phyloP scores from a whole-genome alignment of 2,797 vertebrate genomes.

The Silurus lanzhouensis region DNA sequence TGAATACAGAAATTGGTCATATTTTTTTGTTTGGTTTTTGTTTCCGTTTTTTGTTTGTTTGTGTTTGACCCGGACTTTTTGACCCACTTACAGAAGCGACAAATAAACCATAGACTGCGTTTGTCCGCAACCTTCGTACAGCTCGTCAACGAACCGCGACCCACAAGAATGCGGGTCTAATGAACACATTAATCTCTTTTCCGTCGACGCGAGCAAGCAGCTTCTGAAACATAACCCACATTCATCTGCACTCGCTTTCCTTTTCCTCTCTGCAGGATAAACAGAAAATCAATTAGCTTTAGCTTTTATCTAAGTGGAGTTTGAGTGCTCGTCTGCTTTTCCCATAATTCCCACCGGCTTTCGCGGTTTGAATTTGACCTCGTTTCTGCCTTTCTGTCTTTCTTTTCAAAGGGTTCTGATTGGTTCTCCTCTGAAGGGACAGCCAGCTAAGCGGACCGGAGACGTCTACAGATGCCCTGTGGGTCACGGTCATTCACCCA shows the following conservation, averaged over 20 bases:
- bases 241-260: constrained; percentile 1
- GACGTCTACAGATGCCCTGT: constrained; percentile 96
- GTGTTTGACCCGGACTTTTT: background rate
- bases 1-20: background rate
- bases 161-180: background rate
- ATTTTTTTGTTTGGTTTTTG: background rate
- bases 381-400: constrained; percentile 6
- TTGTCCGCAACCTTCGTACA: background rate
- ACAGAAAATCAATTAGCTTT: constrained; percentile 23
- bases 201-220: background rate
- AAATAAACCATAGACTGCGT: background rate
- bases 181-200: background rate
- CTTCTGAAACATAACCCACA: constrained; percentile 14
- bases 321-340: constrained; percentile 43
- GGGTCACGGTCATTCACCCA: constrained; percentile 66
- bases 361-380: constrained; percentile 48
- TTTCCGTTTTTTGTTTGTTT: background rate
- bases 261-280: constrained; percentile 34
- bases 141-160: background rate
- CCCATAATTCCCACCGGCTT: constrained; percentile 50
- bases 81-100: background rate
- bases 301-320: constrained; percentile 33
- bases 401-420: constrained; percentile 86
- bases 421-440: constrained; percentile 90
- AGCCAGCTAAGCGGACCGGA: constrained; percentile 86